Conservation (phyloP, 2,113 vertebrate genomes). For the Chloroceryle aenea region DNA sequence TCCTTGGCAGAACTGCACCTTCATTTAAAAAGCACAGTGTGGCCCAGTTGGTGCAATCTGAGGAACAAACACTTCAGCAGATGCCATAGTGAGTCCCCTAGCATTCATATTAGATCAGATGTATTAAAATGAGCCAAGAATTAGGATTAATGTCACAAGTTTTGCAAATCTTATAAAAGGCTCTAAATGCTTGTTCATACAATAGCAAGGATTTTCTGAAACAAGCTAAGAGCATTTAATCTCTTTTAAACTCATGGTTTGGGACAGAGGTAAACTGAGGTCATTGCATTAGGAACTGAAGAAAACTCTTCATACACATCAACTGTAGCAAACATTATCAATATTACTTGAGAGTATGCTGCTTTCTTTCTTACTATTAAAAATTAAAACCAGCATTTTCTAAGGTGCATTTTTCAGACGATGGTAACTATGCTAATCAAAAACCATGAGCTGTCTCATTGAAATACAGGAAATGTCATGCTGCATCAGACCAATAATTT, state of each 20-base stretch:
- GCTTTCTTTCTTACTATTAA: not conserved
- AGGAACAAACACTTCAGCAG: not conserved
- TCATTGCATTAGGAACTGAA: not conserved
- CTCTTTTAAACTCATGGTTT: not conserved
- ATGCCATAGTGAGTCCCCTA: not conserved
- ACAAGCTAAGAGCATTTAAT: not conserved
- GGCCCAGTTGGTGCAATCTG: not conserved
- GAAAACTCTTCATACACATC: not conserved
- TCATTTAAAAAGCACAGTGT: not conserved
- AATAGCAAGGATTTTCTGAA: conserved; percentile 13
- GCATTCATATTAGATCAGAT: not conserved
- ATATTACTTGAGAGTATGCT: not conserved
- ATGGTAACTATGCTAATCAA: not conserved
- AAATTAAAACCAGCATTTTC: not conserved
- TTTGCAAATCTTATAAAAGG: not conserved
- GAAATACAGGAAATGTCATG: not conserved
- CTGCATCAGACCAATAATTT: not conserved
- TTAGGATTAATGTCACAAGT: not conserved
- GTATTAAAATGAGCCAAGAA: not conserved
- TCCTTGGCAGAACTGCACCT: not conserved
- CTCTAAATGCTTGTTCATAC: not conserved
- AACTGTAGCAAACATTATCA: not conserved
- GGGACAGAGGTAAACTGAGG: not conserved
- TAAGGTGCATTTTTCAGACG: not conserved
- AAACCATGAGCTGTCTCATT: fast-evolving